Evolutionary conservation across 2,797 vertebrate genomes (phyloP), one percentile per base, ranked within the genome.

Genomic region (Cossypha dichroa): DNA sequence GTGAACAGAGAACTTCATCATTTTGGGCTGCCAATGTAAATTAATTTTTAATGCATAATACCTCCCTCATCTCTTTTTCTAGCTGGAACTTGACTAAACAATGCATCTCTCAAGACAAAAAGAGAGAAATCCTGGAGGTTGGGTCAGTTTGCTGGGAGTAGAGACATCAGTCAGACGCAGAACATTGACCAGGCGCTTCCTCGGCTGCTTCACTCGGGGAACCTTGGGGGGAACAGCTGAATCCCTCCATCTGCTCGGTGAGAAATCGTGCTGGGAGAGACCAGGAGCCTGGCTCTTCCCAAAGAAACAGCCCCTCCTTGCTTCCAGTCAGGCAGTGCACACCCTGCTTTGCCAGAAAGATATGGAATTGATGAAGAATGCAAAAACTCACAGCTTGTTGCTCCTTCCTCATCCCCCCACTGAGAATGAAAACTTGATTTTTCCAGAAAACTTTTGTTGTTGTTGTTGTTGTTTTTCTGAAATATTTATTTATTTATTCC

Each of bases 31-130:
- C 64, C 81, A 93, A 40, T 20, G 28, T 40, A 70, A 90, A 93
- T 87, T 86, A 79, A 77, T 92, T 93, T 92, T 94, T 92, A 89
- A 92, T 67, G 67, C 11, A 0, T 67, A 91, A 68, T 58, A 77
- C 58, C 45, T 92, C 34, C 74, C 48, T 75, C n/a, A 40, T 75
- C 68, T 49, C 31, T 73, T 89, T 51, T 83, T 2, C 70, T 85
- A 60, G 59, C 72, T 80, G 70, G 55, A 82, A 76, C 18, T 87
- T 94, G 82, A 70, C 86, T 82, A 82, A 94, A 89, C 45, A 92
- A 63, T 76, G 55, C 48, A 48, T 63, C 45, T 67, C 34, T 18
- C 20, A 18, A 77, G 74, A 89, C 3, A 85, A 89, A 92, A 23
- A 54, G 41, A 46, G 33, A 87, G 90, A 82, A 90, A 41, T 74